Base-by-base conservation (phyloP, 2,797 vertebrate species). In the Microhierax caerulescens region DNA sequence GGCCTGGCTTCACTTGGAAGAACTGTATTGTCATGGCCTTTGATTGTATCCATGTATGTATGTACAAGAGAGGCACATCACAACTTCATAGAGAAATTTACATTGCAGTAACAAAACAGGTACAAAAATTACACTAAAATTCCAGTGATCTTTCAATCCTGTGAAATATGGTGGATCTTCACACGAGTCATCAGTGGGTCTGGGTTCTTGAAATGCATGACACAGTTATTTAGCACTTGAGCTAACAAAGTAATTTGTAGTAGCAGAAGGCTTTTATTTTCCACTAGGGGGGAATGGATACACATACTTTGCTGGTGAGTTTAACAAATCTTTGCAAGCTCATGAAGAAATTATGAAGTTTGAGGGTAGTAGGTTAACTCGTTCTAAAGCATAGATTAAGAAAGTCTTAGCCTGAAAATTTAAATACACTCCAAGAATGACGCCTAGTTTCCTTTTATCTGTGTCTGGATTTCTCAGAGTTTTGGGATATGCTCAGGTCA, bases 231-330 rank as follows among this genome's bases (percentile, higher is more conserved):
- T 27, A 88, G n/a, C 47, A 63, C 73, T 90, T 51, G 37, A 81
- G 28, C 68, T 91, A 70, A 51, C 12, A 45, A 57, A 70, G 32
- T 48, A 70, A 86, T 86, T 57, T 73, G 54, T 85, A 86, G 85
- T 51, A 90, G 81, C 43, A 75, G 70, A 79, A 56, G 43, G 50
- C 18, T 94, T 92, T 91, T 73, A 22, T 92, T 92, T 96, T 96
- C 95, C 95, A 89, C 92, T 96, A 93, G 93, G 39, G 88, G 95
- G 92, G 92, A 96, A 95, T 50, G 96, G 86, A 94, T 93, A 63
- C 86, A 92, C 80, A 37, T 74, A 57, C 16, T 96, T 94, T 27
- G n/a, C 51, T 84, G 56, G 6, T 64, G 57, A 68, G 54, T 80
- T 82, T 88, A 81, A 81, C 41, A 92, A 43, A 65, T n/a, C 28